These are phyloP conservation scores for Hassar affinis DNA, from an alignment of 2,113 vertebrate genomes.

Conservation along the genomic window DNA sequence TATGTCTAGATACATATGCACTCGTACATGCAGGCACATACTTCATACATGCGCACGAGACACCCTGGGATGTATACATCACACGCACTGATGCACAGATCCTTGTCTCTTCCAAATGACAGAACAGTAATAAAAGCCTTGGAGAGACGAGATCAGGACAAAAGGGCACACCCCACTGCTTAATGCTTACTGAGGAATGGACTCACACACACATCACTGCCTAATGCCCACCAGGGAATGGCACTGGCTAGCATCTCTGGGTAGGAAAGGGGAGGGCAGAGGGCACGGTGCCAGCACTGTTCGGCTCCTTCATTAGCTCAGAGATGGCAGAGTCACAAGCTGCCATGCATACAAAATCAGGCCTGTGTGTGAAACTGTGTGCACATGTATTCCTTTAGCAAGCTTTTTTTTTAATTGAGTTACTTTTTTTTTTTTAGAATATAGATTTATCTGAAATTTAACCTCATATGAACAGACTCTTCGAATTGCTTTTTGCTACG, in stretches of 20 bases:
- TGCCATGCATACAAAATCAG: conserved; percentile 74
- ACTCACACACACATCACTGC: conserved; percentile 45
- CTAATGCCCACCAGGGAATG: conserved; percentile 50
- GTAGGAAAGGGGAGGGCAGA: conserved; percentile 35
- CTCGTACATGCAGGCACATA: background rate
- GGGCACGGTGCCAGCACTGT: conserved; percentile 66
- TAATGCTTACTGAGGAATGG: conserved; percentile 46
- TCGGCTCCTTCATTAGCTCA: conserved; percentile 75
- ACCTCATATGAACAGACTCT: background rate
- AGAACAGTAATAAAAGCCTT: conserved; percentile 42
- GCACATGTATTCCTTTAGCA: background rate
- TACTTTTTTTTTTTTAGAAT: conserved; percentile 5
- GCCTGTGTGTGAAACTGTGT: conserved; percentile 15
- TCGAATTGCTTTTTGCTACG: background rate
- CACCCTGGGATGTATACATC: background rate
- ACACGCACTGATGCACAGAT: conserved; percentile 12
- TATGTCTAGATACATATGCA: background rate
- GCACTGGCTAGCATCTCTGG: conserved; percentile 41
- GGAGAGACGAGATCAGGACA: conserved; percentile 41
- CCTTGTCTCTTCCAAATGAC: conserved; percentile 15
- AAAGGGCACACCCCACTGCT: conserved; percentile 49
- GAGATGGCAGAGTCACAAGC: conserved; percentile 72
- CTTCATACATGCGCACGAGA: background rate
- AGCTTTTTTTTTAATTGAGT: background rate
- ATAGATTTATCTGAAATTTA: background rate